Evolutionary conservation across 64 coral and sea anemone species (phyloP), one percentile per base, ranked within the genome.

Genomic region (Actinia tenebrosa): DNA sequence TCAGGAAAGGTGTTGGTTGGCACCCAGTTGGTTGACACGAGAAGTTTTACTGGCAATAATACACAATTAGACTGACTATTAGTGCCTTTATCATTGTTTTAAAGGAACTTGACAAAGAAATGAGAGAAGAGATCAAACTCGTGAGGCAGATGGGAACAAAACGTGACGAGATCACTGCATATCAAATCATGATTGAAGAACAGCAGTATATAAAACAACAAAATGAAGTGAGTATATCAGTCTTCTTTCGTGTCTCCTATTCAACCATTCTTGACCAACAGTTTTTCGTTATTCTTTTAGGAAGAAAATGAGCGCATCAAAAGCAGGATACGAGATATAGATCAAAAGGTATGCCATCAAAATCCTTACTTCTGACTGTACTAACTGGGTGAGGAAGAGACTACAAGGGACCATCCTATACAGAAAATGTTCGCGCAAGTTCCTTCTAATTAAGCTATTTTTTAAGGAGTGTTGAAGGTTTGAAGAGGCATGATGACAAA

Each of bases 81-180:
- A 1, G 8, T 22, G 16, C 6, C 19, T 20, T 81, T 47, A 22
- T 37, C 17, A 19, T 5, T 81, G 17, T 52, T 50, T 81, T 15
- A 50, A 20, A 81, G 79, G 79, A 81, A 50, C 79, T 81, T 22
- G 79, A 81, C 14, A 16, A 81, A 81, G 79, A 81, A 81, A 81
- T 81, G 79, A 15, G 79, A 50, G 18, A 81, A 15, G 79, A 81
- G 16, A 81, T 81, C 18, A 7, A 53, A 14, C 43, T 81, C 2
- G 79, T 81, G n/a, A 45, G 79, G 6, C 79, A 81, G 46, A 44
- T 81, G 9, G 79, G 79, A 20, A 44, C 18, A 3, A 81, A 81
- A 53, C 43, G 50, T 5, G 79, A 81, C 50, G 79, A 81, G 50
- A 81, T 25, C n/a, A 9, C 16, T 52, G 79, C 79, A 50, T 25